Conservation (phyloP, 2,888 invertebrate genomes). For the Notocelia uddmanniana region DNA sequence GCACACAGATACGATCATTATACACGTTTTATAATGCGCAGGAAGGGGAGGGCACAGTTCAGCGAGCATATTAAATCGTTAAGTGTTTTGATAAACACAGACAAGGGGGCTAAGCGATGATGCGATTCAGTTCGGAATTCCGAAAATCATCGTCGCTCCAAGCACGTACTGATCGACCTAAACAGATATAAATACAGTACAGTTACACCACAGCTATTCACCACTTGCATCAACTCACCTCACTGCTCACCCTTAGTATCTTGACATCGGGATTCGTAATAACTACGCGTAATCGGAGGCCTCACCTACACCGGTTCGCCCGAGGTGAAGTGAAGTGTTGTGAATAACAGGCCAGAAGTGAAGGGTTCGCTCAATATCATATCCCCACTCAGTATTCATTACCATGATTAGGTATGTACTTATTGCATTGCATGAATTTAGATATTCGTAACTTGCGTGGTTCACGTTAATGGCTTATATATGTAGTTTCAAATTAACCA, state of each 20-base stretch:
- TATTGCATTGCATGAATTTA: slow-evolving; percentile 14
- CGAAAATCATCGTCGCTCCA: slow-evolving; percentile 69
- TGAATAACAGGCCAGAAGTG: slow-evolving; percentile 3
- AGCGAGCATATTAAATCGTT: slow-evolving; percentile 83
- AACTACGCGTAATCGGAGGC: neutral
- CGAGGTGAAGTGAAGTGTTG: neutral
- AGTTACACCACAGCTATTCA: neutral
- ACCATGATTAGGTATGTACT: slow-evolving; percentile 27
- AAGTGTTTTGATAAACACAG: slow-evolving; percentile 85
- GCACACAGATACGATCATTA: slow-evolving; percentile 46
- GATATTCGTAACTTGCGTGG: slow-evolving; percentile 5
- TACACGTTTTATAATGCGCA: slow-evolving; percentile 55
- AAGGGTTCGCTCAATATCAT: slow-evolving; percentile 32
- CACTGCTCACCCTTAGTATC: neutral
- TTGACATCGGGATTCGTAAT: neutral
- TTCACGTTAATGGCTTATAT: neutral
- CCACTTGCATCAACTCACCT: neutral
- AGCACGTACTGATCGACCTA: slow-evolving; percentile 38
- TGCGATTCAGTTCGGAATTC: slow-evolving; percentile 76
- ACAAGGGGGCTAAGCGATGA: slow-evolving; percentile 76
- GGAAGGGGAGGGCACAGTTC: slow-evolving; percentile 67
- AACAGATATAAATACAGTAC: slow-evolving; percentile 21
- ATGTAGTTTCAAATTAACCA: neutral
- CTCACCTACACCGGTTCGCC: neutral
- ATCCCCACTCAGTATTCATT: slow-evolving; percentile 33